These are phyloP conservation scores for Ctenopoma multispine DNA, from an alignment of 2,797 vertebrate species.

Conservation along the genomic window DNA sequence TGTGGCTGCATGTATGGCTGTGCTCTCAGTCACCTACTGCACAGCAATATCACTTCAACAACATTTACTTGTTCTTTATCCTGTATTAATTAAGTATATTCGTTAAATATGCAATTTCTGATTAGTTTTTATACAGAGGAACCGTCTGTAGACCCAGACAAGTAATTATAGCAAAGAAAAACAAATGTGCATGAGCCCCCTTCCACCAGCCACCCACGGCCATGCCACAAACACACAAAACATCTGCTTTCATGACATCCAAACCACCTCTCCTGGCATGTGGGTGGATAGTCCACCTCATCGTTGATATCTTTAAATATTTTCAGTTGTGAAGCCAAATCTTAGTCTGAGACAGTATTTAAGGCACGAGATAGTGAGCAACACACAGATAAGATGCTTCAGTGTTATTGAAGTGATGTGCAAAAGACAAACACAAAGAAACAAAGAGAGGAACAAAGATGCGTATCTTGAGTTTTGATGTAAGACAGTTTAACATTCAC, in stretches of 20 bases:
- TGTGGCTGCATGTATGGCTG: slow-evolving; percentile 29
- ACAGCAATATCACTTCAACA: neutral
- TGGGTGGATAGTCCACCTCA: slow-evolving; percentile 15
- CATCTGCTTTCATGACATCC: slow-evolving; percentile 37
- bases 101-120: slow-evolving; percentile 8
- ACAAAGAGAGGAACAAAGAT: slow-evolving; percentile 41
- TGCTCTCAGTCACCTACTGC: slow-evolving; percentile 24
- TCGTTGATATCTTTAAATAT: neutral
- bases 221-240: slow-evolving; percentile 38
- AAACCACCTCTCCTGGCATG: slow-evolving; percentile 36
- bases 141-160: slow-evolving; percentile 38
- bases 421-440: slow-evolving; percentile 22
- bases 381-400: slow-evolving; percentile 15
- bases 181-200: slow-evolving; percentile 20
- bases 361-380: neutral
- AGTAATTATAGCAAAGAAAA: slow-evolving; percentile 23
- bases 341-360: slow-evolving; percentile 9
- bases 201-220: slow-evolving; percentile 39
- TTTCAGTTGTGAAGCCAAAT: slow-evolving; percentile 16
- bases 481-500: slow-evolving; percentile 65
- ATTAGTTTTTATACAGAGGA: slow-evolving; percentile 18
- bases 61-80: neutral
- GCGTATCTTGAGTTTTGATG: slow-evolving; percentile 41
- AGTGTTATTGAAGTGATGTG: slow-evolving; percentile 23
- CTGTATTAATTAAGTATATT: too few relatives aligned